Evolutionary conservation across 2,797 vertebrate genomes (phyloP).

Genomic region (Molothrus aeneus): DNA sequence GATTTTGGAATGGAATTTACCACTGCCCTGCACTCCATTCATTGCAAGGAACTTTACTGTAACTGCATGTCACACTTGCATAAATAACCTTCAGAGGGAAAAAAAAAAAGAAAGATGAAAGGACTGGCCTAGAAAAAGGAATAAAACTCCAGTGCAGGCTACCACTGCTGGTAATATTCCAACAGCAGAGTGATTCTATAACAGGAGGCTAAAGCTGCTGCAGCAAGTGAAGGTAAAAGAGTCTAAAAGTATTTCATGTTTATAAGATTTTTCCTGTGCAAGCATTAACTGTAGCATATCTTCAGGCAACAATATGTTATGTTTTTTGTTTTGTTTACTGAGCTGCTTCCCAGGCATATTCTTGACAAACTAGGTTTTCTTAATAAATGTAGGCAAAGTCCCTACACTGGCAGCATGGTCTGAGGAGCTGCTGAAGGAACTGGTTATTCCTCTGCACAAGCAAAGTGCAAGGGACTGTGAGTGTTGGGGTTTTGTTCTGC

Average conservation of each 20-base stretch:
- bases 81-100: slow-evolving; percentile 58
- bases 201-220: background rate
- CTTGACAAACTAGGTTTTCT: background rate
- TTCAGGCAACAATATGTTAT: background rate
- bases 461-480: background rate
- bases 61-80: slow-evolving; percentile 57
- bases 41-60: slow-evolving; percentile 56
- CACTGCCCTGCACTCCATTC: slow-evolving; percentile 55
- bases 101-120: slow-evolving; percentile 22
- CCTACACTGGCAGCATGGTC: background rate
- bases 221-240: background rate
- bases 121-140: slow-evolving; percentile 6
- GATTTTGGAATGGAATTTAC: slow-evolving; percentile 70
- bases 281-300: background rate
- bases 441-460: background rate
- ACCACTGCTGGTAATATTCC: background rate
- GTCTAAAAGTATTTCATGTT: background rate
- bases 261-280: background rate
- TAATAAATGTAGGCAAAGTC: background rate
- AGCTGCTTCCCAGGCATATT: background rate
- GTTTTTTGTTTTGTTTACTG: background rate
- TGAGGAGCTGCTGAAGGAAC: background rate
- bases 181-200: background rate
- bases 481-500: background rate
- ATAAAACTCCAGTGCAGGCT: background rate